phyloP scores from a whole-genome alignment of 2,888 invertebrate genomes.

The Papilio gigon region DNA sequence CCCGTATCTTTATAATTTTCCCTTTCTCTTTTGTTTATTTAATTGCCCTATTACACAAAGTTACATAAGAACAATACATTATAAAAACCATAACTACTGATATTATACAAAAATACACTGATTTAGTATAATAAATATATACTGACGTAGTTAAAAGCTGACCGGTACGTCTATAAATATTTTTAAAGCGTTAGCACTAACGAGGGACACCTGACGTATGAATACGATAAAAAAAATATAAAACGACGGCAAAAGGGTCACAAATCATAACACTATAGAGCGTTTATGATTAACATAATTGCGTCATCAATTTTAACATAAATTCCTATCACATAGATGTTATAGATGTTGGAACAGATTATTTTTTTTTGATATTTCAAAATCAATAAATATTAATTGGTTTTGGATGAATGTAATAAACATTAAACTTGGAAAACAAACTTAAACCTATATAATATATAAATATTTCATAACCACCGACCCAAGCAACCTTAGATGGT shows the following conservation, averaged over 20 bases:
- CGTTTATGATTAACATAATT: constrained; percentile 7
- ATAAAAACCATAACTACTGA: neutral
- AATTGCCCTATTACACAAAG: neutral
- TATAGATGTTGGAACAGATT: neutral
- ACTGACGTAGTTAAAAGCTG: neutral
- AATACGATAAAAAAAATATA: constrained; percentile 6
- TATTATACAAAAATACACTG: too few relatives aligned
- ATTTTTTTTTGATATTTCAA: too few relatives aligned
- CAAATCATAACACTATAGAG: constrained; percentile 10
- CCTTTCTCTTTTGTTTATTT: too few relatives aligned
- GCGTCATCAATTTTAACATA: neutral
- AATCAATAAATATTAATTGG: too few relatives aligned
- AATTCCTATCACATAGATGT: neutral
- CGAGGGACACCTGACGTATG: neutral
- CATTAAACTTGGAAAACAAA: too few relatives aligned
- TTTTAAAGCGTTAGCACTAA: constrained; percentile 6
- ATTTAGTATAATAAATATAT: neutral
- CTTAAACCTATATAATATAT: too few relatives aligned
- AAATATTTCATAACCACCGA: too few relatives aligned
- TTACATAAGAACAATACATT: neutral
- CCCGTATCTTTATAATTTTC: too few relatives aligned
- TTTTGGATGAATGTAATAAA: too few relatives aligned
- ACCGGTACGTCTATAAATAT: neutral
- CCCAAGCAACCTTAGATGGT: too few relatives aligned
- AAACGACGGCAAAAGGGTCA: constrained; percentile 6